These are phyloP conservation scores for Paratilapia polleni DNA, from an alignment of 2,113 vertebrate genomes.

Conservation along the genomic window DNA sequence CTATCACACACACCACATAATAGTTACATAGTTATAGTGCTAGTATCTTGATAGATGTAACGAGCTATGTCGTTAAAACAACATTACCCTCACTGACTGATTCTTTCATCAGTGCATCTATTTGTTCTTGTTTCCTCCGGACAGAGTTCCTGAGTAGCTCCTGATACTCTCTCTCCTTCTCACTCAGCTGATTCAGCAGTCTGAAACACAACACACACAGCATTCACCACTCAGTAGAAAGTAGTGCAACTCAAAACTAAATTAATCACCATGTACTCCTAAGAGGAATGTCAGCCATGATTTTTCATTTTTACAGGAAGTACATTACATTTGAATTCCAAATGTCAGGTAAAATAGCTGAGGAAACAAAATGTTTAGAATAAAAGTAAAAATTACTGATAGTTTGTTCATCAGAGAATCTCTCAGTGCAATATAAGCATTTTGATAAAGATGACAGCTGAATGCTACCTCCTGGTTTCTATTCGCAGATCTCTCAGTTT, in stretches of 20 bases:
- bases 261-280: not conserved
- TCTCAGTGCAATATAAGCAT: not conserved
- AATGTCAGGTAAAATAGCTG: not conserved
- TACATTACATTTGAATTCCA: not conserved
- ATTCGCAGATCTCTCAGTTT: constrained; percentile 77
- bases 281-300: not conserved
- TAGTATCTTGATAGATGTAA: not conserved
- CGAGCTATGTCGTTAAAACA: not conserved
- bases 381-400: not conserved
- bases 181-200: constrained; percentile 81
- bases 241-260: not conserved
- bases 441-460: not conserved
- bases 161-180: constrained; percentile 87
- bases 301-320: not conserved
- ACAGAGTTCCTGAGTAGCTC: constrained; percentile 76
- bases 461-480: constrained; percentile 82
- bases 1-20: too few relatives aligned
- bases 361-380: not conserved
- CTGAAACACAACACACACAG: constrained; percentile 70
- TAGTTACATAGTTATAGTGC: not conserved
- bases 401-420: not conserved
- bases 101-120: constrained; percentile 50
- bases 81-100: constrained; percentile 51
- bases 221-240: constrained; percentile 36
- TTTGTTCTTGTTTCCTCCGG: constrained; percentile 56